Evolutionary conservation across 2,113 vertebrate genomes (phyloP).

Genomic region (Pomatostomus ruficeps): DNA sequence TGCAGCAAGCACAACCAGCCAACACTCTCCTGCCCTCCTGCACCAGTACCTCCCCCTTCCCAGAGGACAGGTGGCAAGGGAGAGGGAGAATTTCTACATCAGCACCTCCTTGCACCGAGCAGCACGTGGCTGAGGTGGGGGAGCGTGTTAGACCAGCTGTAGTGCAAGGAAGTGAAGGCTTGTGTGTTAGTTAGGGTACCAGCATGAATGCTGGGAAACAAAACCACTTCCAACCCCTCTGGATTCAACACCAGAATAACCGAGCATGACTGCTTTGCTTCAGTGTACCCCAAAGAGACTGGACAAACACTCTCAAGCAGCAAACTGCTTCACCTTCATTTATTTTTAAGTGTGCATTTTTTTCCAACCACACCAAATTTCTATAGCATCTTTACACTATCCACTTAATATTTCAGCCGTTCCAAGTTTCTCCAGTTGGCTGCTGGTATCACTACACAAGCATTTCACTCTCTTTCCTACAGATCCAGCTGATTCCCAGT

Average conservation of each 20-base stretch:
- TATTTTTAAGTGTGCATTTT: slow-evolving; percentile 44
- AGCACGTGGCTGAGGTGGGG: not conserved
- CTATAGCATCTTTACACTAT: not conserved
- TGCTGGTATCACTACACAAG: not conserved
- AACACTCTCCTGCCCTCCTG: not conserved
- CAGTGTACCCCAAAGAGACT: not conserved
- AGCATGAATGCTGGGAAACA: fast-evolving
- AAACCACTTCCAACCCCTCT: not conserved
- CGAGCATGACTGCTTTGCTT: not conserved
- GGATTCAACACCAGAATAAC: not conserved
- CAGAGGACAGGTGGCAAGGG: not conserved
- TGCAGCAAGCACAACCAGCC: not conserved
- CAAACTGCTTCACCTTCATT: slow-evolving; percentile 28
- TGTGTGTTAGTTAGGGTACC: not conserved
- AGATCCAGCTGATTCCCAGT: not conserved
- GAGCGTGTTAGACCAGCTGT: fast-evolving
- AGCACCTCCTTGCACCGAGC: not conserved
- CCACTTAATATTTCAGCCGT: not conserved
- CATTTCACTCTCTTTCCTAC: not conserved
- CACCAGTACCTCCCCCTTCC: not conserved
- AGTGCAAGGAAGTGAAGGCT: not conserved
- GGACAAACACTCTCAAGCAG: not conserved
- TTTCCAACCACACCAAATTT: not conserved
- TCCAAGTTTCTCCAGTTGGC: not conserved
- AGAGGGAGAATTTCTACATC: not conserved